A percentile compares a stretch with the other conserved stretches of the same genome.
phyloP scores from a whole-genome alignment of 35 echinoderm and acorn worm species.

The Heliocidaris tuberculata region DNA sequence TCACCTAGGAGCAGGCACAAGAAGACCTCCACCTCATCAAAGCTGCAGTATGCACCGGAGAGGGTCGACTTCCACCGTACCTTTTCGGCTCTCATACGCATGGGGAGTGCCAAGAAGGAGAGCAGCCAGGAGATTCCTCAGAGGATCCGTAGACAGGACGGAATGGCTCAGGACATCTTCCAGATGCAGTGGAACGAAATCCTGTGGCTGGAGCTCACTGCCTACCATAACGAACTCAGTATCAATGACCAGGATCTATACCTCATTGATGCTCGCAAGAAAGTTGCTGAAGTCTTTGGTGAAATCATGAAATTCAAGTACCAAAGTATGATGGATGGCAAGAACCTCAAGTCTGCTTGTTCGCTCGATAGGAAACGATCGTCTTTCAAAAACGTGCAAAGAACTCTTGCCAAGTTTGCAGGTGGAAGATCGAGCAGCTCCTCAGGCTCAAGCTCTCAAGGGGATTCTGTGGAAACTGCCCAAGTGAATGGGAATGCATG shows the following conservation, averaged over 20 bases:
- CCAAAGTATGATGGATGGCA: constrained; percentile 30
- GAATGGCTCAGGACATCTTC: constrained; percentile 60
- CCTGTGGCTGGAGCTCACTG: constrained; percentile 88
- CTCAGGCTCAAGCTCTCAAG: background rate
- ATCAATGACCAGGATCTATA: constrained; percentile 72
- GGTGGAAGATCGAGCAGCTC: constrained; percentile 35
- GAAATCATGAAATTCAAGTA: constrained; percentile 81
- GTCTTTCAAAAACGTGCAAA: constrained; percentile 27
- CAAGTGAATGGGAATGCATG: constrained; percentile 31
- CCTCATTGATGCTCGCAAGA: constrained; percentile 57
- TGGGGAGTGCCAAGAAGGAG: constrained; percentile 76
- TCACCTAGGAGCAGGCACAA: constrained; percentile 53
- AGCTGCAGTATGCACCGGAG: constrained; percentile 60
- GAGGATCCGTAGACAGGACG: constrained; percentile 36
- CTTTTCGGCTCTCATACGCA: constrained; percentile 85
- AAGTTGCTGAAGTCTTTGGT: constrained; percentile 51
- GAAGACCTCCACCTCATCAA: constrained; percentile 57
- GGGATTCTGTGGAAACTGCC: constrained; percentile 34
- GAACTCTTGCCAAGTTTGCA: background rate
- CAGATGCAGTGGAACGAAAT: constrained; percentile 76
- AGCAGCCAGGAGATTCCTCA: constrained; percentile 33
- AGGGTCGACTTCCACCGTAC: constrained; percentile 80
- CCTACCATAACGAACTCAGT: constrained; percentile 63
- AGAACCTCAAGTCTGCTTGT: constrained; percentile 26
- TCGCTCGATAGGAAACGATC: background rate